These are phyloP conservation scores for Hemibagrus guttatus DNA, from an alignment of 2,797 vertebrate species.

Conservation along the genomic window DNA sequence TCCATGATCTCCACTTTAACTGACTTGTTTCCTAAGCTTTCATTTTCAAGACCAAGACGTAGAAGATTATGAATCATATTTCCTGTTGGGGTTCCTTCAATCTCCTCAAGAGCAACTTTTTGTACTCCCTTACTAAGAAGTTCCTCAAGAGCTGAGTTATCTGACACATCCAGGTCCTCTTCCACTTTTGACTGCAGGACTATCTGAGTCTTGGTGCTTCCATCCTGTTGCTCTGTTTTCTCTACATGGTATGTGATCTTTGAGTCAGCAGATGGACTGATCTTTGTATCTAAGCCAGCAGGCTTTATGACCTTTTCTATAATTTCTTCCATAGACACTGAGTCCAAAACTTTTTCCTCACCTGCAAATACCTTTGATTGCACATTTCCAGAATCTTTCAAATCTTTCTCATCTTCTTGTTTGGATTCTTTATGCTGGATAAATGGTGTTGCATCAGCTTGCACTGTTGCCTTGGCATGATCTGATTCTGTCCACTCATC, in stretches of 20 bases:
- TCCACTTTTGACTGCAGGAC: constrained; percentile 85
- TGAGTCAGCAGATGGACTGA: constrained; percentile 72
- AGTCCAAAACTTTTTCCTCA: constrained; percentile 73
- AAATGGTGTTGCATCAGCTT: constrained; percentile 44
- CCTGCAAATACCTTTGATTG: constrained; percentile 43
- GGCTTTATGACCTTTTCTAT: constrained; percentile 86
- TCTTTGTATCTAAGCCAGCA: constrained; percentile 70
- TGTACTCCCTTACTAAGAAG: constrained; percentile 76
- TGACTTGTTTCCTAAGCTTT: constrained; percentile 73
- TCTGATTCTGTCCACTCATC: constrained; percentile 29
- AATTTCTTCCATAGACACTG: constrained; percentile 83
- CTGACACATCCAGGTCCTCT: constrained; percentile 80
- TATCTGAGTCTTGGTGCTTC: constrained; percentile 83
- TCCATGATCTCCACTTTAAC: constrained; percentile 91
- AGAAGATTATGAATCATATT: constrained; percentile 83
- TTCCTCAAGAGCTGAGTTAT: constrained; percentile 71
- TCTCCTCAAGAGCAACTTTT: constrained; percentile 77
- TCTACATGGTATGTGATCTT: constrained; percentile 82
- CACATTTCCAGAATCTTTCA: constrained; percentile 48
- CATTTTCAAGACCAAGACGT: constrained; percentile 75
- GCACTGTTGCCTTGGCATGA: background rate
- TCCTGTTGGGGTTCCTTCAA: constrained; percentile 77
- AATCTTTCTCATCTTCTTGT: background rate
- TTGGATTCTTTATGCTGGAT: background rate
- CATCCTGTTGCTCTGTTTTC: constrained; percentile 81